Evolutionary conservation across 2,797 vertebrate species (phyloP).

Genomic region (Notolepis coatsorum): DNA sequence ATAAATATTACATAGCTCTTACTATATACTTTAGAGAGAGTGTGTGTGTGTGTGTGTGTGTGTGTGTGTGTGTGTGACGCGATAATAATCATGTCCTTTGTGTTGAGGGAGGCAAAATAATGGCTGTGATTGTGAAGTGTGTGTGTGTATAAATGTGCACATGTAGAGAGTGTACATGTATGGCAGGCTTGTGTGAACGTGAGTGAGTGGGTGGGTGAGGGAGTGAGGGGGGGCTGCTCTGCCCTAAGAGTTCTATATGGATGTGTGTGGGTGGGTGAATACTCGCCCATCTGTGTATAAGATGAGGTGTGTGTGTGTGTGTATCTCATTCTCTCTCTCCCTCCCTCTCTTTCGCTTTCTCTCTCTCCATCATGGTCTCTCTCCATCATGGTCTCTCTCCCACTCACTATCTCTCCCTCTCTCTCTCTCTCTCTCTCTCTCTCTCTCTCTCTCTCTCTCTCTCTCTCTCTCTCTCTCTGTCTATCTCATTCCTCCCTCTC

Average conservation of each 20-base stretch:
- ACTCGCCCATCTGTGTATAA: background rate
- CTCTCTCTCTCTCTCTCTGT: constrained; percentile 6
- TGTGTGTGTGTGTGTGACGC: constrained; percentile 16
- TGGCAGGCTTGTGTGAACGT: constrained; percentile 9
- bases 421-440: background rate
- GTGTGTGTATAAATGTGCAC: background rate
- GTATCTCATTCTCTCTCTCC: constrained; percentile 1
- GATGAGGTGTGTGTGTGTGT: background rate
- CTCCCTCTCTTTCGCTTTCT: constrained; percentile 1
- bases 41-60: too few species aligned
- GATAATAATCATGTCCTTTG: too few species aligned
- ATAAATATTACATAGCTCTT: too few species aligned
- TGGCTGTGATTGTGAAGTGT: constrained; percentile 17
- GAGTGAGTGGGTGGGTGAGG: constrained; percentile 31
- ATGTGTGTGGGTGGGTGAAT: constrained; percentile 17
- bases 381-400: background rate
- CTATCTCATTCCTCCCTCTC: constrained; percentile 5
- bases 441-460: background rate
- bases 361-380: background rate
- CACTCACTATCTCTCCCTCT: background rate
- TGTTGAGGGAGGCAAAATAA: constrained; percentile 17
- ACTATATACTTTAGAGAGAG: too few species aligned
- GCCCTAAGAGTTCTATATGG: background rate
- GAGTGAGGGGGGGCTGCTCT: background rate
- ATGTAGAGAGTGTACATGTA: background rate